Conservation (phyloP, 1,140 invertebrate species). For the Atta texana region DNA sequence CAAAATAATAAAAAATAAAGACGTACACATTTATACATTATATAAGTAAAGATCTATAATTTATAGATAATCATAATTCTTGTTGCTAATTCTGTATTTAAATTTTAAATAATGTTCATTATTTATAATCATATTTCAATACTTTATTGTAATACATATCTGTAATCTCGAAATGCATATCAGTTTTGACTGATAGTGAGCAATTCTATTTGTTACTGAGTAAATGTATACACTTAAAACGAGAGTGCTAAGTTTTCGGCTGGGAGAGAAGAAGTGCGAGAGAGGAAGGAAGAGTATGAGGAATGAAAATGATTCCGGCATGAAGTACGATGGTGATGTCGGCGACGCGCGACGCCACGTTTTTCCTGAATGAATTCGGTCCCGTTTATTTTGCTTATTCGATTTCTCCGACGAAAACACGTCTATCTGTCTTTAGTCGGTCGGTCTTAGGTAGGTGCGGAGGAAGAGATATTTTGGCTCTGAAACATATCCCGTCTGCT, state of each 20-base stretch:
- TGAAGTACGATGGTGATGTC: slow-evolving; percentile 48
- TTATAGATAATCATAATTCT: background rate
- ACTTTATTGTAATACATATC: background rate
- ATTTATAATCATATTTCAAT: slow-evolving; percentile 19
- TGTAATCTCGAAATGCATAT: background rate
- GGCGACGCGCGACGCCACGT: slow-evolving; percentile 57
- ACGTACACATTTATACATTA: too few species aligned
- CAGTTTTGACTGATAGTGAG: background rate
- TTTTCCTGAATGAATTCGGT: slow-evolving; percentile 59
- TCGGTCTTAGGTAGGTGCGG: slow-evolving; percentile 33
- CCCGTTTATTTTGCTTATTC: slow-evolving; percentile 68
- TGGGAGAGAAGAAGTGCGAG: background rate
- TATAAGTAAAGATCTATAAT: background rate
- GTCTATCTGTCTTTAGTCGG: slow-evolving; percentile 59
- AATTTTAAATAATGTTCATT: background rate
- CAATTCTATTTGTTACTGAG: background rate
- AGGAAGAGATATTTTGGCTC: slow-evolving; percentile 62
- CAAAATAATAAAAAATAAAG: too few species aligned
- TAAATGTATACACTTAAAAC: background rate
- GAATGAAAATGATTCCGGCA: slow-evolving; percentile 48
- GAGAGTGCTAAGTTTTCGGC: slow-evolving; percentile 12
- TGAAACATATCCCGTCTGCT: slow-evolving; percentile 44
- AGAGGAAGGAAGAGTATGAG: background rate
- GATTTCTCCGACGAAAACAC: slow-evolving; percentile 59
- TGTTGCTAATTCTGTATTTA: slow-evolving; percentile 1